These are phyloP conservation scores for Drosophila siamana DNA, from an alignment of 2,888 invertebrate species.

Conservation along the genomic window DNA sequence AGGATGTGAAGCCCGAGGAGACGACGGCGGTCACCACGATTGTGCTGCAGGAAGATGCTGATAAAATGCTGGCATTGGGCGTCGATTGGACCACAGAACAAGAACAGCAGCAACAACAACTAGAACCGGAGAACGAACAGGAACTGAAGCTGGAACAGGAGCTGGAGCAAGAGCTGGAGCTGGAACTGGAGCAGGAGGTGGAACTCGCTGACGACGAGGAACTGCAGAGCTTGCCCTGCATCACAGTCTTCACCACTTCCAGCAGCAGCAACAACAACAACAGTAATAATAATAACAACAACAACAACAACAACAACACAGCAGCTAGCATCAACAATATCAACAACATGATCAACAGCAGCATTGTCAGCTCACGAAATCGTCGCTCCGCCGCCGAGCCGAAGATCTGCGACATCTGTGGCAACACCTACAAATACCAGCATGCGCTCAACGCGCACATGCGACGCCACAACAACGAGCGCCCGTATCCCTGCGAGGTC, in stretches of 20 bases:
- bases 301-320: constrained; percentile 15
- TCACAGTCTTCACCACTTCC: constrained; percentile 13
- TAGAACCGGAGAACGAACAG: constrained; percentile 6
- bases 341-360: constrained; percentile 16
- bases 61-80: constrained; percentile 36
- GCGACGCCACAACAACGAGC: constrained; percentile 84
- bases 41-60: constrained; percentile 45
- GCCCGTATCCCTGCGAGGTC: constrained; percentile 83
- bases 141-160: constrained; percentile 29
- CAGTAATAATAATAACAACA: background rate
- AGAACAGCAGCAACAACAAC: constrained; percentile 17
- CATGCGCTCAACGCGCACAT: constrained; percentile 85
- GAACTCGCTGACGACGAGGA: constrained; percentile 31
- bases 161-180: constrained; percentile 11
- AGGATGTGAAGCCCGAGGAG: constrained; percentile 15
- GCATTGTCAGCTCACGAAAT: constrained; percentile 3
- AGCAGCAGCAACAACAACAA: constrained; percentile 19
- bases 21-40: background rate
- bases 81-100: constrained; percentile 37
- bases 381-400: constrained; percentile 56
- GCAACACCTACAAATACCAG: constrained; percentile 84
- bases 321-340: constrained; percentile 2
- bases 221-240: constrained; percentile 14
- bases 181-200: constrained; percentile 19
- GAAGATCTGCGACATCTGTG: constrained; percentile 84